phyloP scores from a whole-genome alignment of 2,888 invertebrate genomes.

The Meghimatium bilineatum region DNA sequence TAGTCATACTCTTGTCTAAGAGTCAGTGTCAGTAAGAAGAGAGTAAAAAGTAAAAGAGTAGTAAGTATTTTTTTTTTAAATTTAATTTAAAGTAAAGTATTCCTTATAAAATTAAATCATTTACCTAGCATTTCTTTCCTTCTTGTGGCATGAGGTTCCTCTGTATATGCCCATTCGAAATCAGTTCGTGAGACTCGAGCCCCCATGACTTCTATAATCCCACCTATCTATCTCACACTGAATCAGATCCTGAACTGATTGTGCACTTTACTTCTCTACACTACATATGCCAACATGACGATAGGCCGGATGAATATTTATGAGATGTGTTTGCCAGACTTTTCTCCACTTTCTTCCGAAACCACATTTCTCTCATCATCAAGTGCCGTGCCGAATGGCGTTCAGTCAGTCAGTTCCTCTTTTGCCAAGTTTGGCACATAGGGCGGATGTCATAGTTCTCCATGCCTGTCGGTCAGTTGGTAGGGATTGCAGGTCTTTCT shows the following conservation, averaged over 20 bases:
- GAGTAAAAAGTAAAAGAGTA: too few species aligned
- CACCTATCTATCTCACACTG: not conserved
- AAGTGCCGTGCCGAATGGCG: too few species aligned
- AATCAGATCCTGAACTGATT: not conserved
- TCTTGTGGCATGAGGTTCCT: conserved; percentile 97
- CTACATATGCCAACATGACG: not conserved
- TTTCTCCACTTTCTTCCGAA: not conserved
- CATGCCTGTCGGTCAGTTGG: too few species aligned
- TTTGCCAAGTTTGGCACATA: too few species aligned
- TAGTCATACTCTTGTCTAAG: too few species aligned
- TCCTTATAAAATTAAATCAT: conserved; percentile 52
- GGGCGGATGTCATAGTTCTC: too few species aligned
- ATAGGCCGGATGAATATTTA: conserved; percentile 51
- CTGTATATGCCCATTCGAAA: conserved; percentile 97
- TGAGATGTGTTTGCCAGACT: conserved; percentile 41
- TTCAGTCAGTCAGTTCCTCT: too few species aligned
- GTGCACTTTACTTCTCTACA: not conserved
- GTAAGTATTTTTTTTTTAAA: too few species aligned
- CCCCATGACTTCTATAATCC: conserved; percentile 84
- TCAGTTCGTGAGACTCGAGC: conserved; percentile 94
- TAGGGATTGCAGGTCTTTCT: too few species aligned
- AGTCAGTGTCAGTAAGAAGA: too few species aligned
- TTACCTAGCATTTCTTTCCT: conserved; percentile 94
- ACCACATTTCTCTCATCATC: too few species aligned
- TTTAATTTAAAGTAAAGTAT: not conserved